Percentiles rank a stretch among this genome's conserved stretches.
Conservation (phyloP, 2,797 vertebrate genomes). For the Carapus acus region DNA sequence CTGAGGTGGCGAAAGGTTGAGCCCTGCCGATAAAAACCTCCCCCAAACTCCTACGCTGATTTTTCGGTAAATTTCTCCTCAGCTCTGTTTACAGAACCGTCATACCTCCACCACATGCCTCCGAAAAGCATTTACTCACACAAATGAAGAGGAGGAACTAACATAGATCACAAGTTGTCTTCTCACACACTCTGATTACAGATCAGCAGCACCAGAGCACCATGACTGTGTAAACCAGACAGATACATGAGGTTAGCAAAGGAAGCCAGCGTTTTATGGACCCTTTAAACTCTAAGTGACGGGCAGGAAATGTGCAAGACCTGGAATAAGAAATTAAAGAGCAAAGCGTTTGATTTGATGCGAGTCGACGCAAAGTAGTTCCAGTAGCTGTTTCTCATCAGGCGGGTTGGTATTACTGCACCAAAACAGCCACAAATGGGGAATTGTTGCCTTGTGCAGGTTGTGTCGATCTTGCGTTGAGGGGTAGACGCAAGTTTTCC, state of each 20-base stretch:
- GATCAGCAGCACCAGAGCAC: conserved; percentile 33
- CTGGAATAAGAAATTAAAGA: too few relatives aligned
- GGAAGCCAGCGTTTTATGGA: conserved; percentile 18
- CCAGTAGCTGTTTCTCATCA: conserved; percentile 16
- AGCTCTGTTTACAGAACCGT: conserved; percentile 43
- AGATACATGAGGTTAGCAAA: conserved; percentile 28
- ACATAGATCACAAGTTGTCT: conserved; percentile 49
- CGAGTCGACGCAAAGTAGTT: conserved; percentile 2
- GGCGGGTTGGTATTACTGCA: conserved; percentile 13
- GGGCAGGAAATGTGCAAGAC: conserved; percentile 13
- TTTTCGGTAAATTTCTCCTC: conserved; percentile 50
- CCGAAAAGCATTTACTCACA: conserved; percentile 47
- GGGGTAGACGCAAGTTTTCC: conserved; percentile 3
- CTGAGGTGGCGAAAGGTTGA: conserved; percentile 9
- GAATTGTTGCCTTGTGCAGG: conserved; percentile 27
- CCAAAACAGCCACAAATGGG: conserved; percentile 28
- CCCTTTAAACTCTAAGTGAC: conserved; percentile 20
- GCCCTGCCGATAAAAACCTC: conserved; percentile 49
- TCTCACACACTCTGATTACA: conserved; percentile 59
- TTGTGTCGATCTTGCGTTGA: conserved; percentile 16
- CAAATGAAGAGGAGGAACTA: conserved; percentile 53
- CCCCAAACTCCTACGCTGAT: conserved; percentile 39
- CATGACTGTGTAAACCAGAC: conserved; percentile 41
- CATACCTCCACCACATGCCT: conserved; percentile 25
- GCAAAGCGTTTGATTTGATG: conserved; percentile 27